Evolutionary conservation across 2,113 vertebrate genomes (phyloP).

Genomic region (Toxostoma redivivum): DNA sequence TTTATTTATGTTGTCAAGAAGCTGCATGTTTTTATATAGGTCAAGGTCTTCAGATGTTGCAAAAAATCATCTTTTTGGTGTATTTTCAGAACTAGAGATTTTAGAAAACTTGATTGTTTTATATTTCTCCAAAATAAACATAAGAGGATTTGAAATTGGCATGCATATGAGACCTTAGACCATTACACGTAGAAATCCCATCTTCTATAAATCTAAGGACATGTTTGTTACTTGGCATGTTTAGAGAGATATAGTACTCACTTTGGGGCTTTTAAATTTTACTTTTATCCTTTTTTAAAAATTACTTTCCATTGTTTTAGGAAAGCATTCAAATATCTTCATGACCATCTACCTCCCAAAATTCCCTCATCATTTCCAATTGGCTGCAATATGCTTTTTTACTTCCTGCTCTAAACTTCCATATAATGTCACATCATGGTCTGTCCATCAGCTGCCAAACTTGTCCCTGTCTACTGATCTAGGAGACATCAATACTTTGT

Average conservation of each 20-base stretch:
- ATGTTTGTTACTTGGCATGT: not conserved
- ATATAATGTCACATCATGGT: not conserved
- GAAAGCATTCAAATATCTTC: not conserved
- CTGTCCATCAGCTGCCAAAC: not conserved
- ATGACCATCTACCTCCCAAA: not conserved
- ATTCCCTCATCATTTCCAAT: not conserved
- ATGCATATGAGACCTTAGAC: not conserved
- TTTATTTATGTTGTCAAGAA: not conserved
- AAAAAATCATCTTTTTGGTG: not conserved
- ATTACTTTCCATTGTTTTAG: not conserved
- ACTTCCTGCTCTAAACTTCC: not conserved
- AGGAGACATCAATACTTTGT: not conserved
- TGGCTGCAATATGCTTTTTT: not conserved
- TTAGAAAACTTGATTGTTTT: not conserved
- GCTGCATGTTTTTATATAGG: not conserved
- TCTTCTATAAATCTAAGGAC: not conserved
- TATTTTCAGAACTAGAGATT: not conserved
- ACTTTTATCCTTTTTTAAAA: not conserved
- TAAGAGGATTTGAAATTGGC: not conserved
- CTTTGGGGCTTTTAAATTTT: not conserved
- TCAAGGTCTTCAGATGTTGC: not conserved
- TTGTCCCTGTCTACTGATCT: not conserved
- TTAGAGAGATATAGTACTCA: not conserved
- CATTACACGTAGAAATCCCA: not conserved
- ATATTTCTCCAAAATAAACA: not conserved